Evolutionary conservation across 2,888 invertebrate genomes (phyloP), one percentile per base, ranked within the genome.

Genomic region (Cephus sareptanus): DNA sequence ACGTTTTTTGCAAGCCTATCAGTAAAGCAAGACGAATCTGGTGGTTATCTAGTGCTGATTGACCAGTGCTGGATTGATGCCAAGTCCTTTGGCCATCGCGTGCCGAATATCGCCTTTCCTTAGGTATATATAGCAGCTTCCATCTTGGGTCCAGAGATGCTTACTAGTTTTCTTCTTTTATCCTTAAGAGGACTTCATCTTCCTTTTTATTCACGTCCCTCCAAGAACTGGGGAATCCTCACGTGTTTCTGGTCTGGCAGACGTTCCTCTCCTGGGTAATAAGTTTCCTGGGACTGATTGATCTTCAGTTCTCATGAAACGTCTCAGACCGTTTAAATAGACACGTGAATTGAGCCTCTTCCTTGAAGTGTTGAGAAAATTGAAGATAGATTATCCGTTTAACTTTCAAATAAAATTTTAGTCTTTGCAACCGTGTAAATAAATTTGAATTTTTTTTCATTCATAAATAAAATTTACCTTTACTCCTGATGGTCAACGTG

Each of bases 41-140:
- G 80, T 80, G 83, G 86, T 86, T 87, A 87, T 87, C 87, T 86
- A 86, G 85, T 83, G 83, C 81, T 87, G 87, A 87, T 87, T 87
- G 87, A 87, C 87, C 84, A 84, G 79, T 82, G 82, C 83, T 87
- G 87, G 87, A 86, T 81, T 77, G 76, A 74, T 73, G 87, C 87
- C 87, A 87, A 87, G 82, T 84, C 82, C 82, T 78, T 79, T 79
- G 82, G 79, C 79, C 80, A 82, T 81, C 84, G 75, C 81, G 78
- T 76, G 81, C 84, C 81, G 78, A 74, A 71, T 31, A 71, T 71
- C 71, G 15, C 71, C 23, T 56, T 56, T 23, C 56, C 70, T 73
- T 79, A 77, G 56, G 34, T 70, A 30, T 40, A 74, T 78, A 73
- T 40, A 79, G 34, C 70, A 76, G 68, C 76, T 35, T 76, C 15